phyloP scores from a whole-genome alignment of 2,113 vertebrate genomes.

The Coryphaenoides rupestris region DNA sequence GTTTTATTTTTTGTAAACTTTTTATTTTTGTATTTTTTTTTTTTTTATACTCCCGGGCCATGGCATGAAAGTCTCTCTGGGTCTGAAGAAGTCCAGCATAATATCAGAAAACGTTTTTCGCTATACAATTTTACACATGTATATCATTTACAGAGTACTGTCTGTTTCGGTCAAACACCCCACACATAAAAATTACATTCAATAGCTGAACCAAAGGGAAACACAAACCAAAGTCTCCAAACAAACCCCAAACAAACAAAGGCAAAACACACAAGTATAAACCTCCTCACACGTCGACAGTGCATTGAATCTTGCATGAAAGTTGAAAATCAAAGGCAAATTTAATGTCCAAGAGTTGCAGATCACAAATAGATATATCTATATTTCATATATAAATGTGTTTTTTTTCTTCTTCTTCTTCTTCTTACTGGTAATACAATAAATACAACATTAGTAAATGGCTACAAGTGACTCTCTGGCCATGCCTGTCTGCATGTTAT shows the following conservation, averaged over 20 bases:
- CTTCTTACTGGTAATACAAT: slow-evolving; percentile 73
- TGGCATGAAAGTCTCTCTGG: slow-evolving; percentile 29
- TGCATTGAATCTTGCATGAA: slow-evolving; percentile 63
- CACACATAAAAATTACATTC: slow-evolving; percentile 76
- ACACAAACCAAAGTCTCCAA: slow-evolving; percentile 37
- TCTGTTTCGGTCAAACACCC: slow-evolving; percentile 61
- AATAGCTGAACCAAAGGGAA: slow-evolving; percentile 67
- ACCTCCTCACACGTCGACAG: slow-evolving; percentile 60
- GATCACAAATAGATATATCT: slow-evolving; percentile 74
- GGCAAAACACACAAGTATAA: slow-evolving; percentile 66
- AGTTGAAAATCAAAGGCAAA: slow-evolving; percentile 62
- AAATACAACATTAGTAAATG: slow-evolving; percentile 78
- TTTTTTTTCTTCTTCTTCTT: slow-evolving; percentile 39
- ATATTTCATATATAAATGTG: slow-evolving; percentile 70
- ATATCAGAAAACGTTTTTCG: slow-evolving; percentile 61
- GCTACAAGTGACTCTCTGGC: slow-evolving; percentile 68
- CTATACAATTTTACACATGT: slow-evolving; percentile 67
- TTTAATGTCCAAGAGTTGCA: slow-evolving; percentile 66
- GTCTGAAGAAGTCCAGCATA: slow-evolving; percentile 62
- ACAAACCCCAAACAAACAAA: slow-evolving; percentile 41
- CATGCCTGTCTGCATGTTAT: slow-evolving; percentile 73
- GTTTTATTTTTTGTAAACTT: too few species aligned
- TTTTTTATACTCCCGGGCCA: slow-evolving; percentile 5
- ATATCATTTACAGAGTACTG: slow-evolving; percentile 68
- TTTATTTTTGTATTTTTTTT: not conserved